These are phyloP conservation scores for Chrysomela aeneicollis DNA, from an alignment of 2,888 invertebrate species.

Conservation along the genomic window DNA sequence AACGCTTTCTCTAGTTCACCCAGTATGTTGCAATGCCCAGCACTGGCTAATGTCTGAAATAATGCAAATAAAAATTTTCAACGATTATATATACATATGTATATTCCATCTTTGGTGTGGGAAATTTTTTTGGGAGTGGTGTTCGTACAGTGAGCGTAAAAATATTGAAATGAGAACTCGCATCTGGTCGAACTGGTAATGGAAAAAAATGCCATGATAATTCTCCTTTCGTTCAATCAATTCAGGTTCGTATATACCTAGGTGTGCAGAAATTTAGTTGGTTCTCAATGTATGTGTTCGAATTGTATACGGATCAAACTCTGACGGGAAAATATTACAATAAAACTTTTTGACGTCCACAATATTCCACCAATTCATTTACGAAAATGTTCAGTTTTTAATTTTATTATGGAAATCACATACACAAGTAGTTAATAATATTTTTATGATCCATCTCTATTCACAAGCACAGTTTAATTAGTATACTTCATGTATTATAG, in stretches of 20 bases:
- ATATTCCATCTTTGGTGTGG: slow-evolving; percentile 11
- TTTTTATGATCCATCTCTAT: too few species aligned
- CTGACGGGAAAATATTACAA: too few species aligned
- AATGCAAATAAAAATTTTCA: slow-evolving; percentile 6
- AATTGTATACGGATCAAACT: too few species aligned
- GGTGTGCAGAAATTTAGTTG: too few species aligned
- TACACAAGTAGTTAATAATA: too few species aligned
- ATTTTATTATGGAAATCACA: too few species aligned
- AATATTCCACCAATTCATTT: too few species aligned
- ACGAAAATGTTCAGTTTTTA: too few species aligned
- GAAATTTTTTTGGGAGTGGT: slow-evolving; percentile 16
- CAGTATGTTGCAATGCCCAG: not conserved
- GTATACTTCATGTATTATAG: too few species aligned
- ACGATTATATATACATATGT: not conserved
- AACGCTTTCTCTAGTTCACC: not conserved
- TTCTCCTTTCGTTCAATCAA: slow-evolving; percentile 14
- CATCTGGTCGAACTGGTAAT: slow-evolving; percentile 18
- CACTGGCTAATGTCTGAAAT: not conserved
- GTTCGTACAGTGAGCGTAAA: slow-evolving; percentile 3
- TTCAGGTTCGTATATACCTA: not conserved
- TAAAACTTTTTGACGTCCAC: too few species aligned
- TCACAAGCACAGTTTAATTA: too few species aligned
- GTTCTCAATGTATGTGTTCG: too few species aligned
- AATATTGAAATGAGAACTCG: slow-evolving; percentile 20
- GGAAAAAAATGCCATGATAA: slow-evolving; percentile 13